Evolutionary conservation across 2,888 invertebrate genomes (phyloP).

Genomic region (Acleris laterana): DNA sequence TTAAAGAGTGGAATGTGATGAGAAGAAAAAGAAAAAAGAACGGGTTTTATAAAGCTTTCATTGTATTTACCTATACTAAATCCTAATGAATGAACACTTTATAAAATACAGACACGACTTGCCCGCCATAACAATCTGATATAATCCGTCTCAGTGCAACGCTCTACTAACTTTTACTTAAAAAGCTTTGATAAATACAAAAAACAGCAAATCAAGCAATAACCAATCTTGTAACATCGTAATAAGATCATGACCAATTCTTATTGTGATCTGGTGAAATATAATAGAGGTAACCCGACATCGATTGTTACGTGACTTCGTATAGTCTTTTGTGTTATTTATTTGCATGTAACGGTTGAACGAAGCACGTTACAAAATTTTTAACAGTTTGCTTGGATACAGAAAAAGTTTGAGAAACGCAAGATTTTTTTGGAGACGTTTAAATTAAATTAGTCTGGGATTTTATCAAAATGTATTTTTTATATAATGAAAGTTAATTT

Average conservation of each 20-base stretch:
- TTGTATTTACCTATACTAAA: no score
- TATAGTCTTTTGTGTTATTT: conserved; percentile 21
- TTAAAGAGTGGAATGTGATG: no score
- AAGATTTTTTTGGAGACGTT: neutral
- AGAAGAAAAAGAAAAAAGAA: no score
- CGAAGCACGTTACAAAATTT: conserved; percentile 7
- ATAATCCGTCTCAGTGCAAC: conserved; percentile 3
- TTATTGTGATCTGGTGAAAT: no score
- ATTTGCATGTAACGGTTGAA: conserved; percentile 15
- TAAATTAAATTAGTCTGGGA: neutral
- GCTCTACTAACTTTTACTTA: conserved; percentile 7
- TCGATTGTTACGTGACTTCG: conserved; percentile 20
- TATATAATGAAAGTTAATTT: no score
- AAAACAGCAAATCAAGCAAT: no score
- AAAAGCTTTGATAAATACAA: conserved; percentile 1
- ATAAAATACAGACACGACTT: neutral
- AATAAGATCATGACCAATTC: no score
- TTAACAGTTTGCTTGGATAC: neutral
- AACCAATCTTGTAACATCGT: no score
- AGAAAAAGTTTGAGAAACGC: neutral
- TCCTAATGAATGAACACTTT: no score
- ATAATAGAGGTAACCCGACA: conserved; percentile 18
- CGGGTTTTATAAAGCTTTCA: no score
- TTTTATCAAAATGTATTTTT: no score
- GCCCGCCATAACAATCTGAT: neutral